These are phyloP conservation scores for Pithys albifrons DNA, from an alignment of 2,113 vertebrate species.

Conservation along the genomic window DNA sequence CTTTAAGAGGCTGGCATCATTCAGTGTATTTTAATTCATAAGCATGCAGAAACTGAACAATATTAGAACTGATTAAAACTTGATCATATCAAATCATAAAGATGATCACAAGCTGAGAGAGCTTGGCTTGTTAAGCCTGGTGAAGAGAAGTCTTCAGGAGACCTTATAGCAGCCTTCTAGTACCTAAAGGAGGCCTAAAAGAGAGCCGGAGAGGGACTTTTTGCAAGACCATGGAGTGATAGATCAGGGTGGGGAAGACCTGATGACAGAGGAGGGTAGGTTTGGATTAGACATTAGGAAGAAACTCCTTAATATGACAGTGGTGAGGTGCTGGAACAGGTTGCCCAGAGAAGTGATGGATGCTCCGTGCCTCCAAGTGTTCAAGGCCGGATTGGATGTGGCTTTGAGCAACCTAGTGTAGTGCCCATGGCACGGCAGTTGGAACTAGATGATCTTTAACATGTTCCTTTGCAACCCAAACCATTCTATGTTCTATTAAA, in stretches of 20 bases:
- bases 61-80: background rate
- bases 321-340: background rate
- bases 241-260: fast-evolving
- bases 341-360: too few relatives aligned
- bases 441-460: background rate
- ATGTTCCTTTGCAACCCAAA: background rate
- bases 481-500: background rate
- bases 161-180: background rate
- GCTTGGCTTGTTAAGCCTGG: background rate
- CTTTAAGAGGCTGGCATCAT: background rate
- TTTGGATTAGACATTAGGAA: background rate
- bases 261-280: background rate
- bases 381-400: background rate
- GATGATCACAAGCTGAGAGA: background rate
- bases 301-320: background rate
- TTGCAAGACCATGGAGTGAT: background rate
- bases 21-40: background rate
- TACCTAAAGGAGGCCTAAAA: background rate
- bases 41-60: background rate
- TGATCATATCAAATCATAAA: background rate
- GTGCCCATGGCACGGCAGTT: fast-evolving
- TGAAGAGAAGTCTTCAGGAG: background rate
- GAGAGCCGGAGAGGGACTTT: background rate
- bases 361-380: too few relatives aligned
- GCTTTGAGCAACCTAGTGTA: background rate